phyloP scores from a whole-genome alignment of 2,888 invertebrate species.

The Leucania comma region DNA sequence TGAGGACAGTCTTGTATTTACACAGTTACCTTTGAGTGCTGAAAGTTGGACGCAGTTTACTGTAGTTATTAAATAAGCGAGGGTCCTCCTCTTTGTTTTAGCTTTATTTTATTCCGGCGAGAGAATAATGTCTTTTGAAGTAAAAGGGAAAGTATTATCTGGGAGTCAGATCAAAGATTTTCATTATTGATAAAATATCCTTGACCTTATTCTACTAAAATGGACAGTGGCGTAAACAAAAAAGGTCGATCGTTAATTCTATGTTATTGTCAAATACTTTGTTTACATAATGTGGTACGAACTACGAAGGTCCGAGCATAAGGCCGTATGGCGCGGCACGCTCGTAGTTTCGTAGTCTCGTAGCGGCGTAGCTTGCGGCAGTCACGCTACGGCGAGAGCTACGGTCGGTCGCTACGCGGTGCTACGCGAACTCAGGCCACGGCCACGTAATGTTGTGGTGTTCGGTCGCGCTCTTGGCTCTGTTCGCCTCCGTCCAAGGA shows the following conservation, averaged over 20 bases:
- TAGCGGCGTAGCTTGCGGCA: conserved; percentile 82
- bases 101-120: conserved; percentile 32
- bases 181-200: conserved; percentile 56
- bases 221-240: conserved; percentile 63
- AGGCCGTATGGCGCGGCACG: conserved; percentile 65
- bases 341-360: conserved; percentile 67
- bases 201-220: conserved; percentile 62
- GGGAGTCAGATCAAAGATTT: conserved; percentile 43
- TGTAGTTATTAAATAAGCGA: conserved; percentile 25
- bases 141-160: conserved; percentile 45
- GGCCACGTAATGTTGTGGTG: conserved; percentile 84
- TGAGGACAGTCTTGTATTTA: conserved; percentile 10
- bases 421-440: conserved; percentile 71
- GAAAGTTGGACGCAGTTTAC: conserved; percentile 26
- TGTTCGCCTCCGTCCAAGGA: conserved; percentile 86
- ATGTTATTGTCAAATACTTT: conserved; percentile 84
- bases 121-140: conserved; percentile 33
- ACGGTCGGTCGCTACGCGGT: conserved; percentile 79
- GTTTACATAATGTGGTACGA: conserved; percentile 84
- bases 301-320: conserved; percentile 73
- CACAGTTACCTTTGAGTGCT: conserved; percentile 19
- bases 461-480: conserved; percentile 82
- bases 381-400: conserved; percentile 83
- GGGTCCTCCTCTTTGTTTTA: conserved; percentile 35
- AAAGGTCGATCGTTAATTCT: conserved; percentile 74